These are phyloP conservation scores for Gobio gobio DNA, from an alignment of 2,113 vertebrate species.

Conservation along the genomic window DNA sequence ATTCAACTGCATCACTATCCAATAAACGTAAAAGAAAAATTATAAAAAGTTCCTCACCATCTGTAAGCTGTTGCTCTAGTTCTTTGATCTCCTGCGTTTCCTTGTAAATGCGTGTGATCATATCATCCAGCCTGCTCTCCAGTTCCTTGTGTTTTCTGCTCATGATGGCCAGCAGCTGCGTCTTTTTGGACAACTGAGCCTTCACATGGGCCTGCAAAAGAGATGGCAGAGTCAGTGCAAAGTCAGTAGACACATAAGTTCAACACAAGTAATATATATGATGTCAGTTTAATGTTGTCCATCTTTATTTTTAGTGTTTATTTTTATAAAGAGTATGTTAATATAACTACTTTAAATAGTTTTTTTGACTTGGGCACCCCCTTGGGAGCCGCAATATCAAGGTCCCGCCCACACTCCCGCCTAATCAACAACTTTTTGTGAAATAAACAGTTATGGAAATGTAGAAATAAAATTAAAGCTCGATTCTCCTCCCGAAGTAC, in stretches of 20 bases:
- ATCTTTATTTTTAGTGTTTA: not conserved
- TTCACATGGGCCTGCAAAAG: slow-evolving; percentile 78
- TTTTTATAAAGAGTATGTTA: not conserved
- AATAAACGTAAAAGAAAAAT: not conserved
- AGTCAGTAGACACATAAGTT: not conserved
- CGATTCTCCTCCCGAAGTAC: no score
- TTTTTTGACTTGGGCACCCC: no score
- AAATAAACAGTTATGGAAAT: no score
- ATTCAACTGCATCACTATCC: not conserved
- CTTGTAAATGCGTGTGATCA: slow-evolving; percentile 86
- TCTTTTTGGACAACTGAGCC: slow-evolving; percentile 75
- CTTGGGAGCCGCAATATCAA: no score
- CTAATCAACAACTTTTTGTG: no score
- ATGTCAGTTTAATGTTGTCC: not conserved
- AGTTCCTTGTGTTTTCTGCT: slow-evolving; percentile 80
- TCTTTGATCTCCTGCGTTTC: slow-evolving; percentile 94
- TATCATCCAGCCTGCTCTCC: slow-evolving; percentile 84
- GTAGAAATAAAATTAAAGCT: no score
- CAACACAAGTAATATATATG: not conserved
- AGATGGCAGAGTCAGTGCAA: not conserved
- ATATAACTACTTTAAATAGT: not conserved
- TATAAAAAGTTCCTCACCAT: slow-evolving; percentile 74
- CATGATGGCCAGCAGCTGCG: slow-evolving; percentile 83
- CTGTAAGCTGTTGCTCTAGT: slow-evolving; percentile 92
- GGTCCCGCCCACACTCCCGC: no score